A percentile compares a stretch with the other conserved stretches of the same genome.
Conservation (phyloP, 2,888 invertebrate species). For the Notodonta ziczac region DNA sequence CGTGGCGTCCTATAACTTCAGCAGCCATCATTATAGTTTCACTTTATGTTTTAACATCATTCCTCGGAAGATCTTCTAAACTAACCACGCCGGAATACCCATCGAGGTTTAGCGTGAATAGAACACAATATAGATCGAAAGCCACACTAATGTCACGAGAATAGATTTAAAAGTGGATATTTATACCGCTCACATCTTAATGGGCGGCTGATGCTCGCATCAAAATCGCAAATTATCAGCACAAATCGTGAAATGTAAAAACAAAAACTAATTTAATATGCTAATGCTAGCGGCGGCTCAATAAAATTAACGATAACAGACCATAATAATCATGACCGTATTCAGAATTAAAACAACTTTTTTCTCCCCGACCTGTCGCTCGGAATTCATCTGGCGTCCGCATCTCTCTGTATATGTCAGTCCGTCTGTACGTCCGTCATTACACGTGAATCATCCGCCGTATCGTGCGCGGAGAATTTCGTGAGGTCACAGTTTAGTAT, state of each 20-base stretch:
- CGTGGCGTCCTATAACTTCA: constrained; percentile 65
- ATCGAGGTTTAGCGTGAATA: constrained; percentile 25
- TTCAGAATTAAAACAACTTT: constrained; percentile 45
- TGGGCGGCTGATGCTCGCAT: constrained; percentile 45
- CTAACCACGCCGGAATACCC: constrained; percentile 13
- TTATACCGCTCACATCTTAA: constrained; percentile 56
- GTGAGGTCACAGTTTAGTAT: constrained; percentile 84
- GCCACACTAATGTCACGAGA: constrained; percentile 14
- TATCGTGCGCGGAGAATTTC: constrained; percentile 80
- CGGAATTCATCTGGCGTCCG: constrained; percentile 72
- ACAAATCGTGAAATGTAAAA: constrained; percentile 42
- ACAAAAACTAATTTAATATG: constrained; percentile 62
- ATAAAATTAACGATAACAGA: constrained; percentile 63
- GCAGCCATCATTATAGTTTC: constrained; percentile 69
- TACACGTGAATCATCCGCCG: constrained; percentile 76
- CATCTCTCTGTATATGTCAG: constrained; percentile 67
- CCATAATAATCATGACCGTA: constrained; percentile 47
- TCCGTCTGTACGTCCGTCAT: constrained; percentile 68
- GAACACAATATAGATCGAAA: constrained; percentile 42
- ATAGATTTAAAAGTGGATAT: constrained; percentile 41
- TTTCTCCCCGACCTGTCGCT: constrained; percentile 50
- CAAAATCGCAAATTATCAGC: constrained; percentile 46
- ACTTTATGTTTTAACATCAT: constrained; percentile 69
- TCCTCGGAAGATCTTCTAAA: constrained; percentile 45
- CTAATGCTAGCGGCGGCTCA: constrained; percentile 59